phyloP scores from a whole-genome alignment of 2,888 invertebrate genomes.

The Abrostola triplasia region DNA sequence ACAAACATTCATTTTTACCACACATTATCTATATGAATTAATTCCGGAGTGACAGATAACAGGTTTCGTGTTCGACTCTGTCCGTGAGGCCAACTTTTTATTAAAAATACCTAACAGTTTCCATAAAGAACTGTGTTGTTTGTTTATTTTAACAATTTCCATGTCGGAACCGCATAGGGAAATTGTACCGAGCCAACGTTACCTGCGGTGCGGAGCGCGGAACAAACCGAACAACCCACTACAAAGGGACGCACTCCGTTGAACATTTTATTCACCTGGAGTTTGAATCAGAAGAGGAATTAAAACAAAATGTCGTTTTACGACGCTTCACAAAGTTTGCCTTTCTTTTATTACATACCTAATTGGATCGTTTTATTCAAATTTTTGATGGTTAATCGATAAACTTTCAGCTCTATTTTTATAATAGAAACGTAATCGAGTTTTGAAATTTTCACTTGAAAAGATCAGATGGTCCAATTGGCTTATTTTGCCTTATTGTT shows the following conservation, averaged over 20 bases:
- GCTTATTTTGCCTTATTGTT: too few species aligned
- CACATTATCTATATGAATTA: not conserved
- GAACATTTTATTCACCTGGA: slow-evolving; percentile 60
- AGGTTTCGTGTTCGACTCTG: slow-evolving; percentile 20
- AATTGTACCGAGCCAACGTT: slow-evolving; percentile 37
- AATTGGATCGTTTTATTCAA: slow-evolving; percentile 50
- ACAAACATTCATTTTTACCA: not conserved
- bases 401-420: slow-evolving; percentile 31
- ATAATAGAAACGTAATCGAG: slow-evolving; percentile 10
- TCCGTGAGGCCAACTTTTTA: slow-evolving; percentile 19
- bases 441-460: slow-evolving; percentile 18
- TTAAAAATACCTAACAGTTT: slow-evolving; percentile 16
- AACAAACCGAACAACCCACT: slow-evolving; percentile 55
- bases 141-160: slow-evolving; percentile 47
- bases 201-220: slow-evolving; percentile 44
- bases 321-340: slow-evolving; percentile 52
- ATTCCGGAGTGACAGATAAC: slow-evolving; percentile 22
- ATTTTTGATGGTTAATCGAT: slow-evolving; percentile 50
- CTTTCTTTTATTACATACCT: slow-evolving; percentile 52
- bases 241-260: slow-evolving; percentile 59
- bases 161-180: slow-evolving; percentile 29
- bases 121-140: slow-evolving; percentile 35
- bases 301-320: slow-evolving; percentile 58
- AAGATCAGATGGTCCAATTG: not conserved
- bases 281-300: slow-evolving; percentile 62